Percentiles rank a stretch among this genome's conserved stretches.
phyloP scores from a whole-genome alignment of 2,113 vertebrate species.

The Rhea pennata region DNA sequence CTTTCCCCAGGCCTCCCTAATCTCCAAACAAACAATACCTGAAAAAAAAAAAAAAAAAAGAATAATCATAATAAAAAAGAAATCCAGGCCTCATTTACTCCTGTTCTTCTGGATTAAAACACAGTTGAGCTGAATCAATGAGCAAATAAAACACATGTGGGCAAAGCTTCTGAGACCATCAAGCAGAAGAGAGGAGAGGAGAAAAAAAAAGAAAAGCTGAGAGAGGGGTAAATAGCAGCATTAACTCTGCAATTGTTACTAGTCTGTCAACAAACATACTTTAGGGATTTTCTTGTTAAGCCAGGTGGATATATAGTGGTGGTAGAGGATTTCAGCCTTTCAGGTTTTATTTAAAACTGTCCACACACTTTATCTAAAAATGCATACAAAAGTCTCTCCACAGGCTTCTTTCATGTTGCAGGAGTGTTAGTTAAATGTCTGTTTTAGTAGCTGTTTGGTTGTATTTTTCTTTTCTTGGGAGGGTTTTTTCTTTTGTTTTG shows the following conservation, averaged over 20 bases:
- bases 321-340: constrained; percentile 37
- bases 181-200: not conserved
- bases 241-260: constrained; percentile 28
- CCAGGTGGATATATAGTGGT: not conserved
- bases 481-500: not conserved
- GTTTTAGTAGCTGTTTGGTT: not conserved
- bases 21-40: constrained; percentile 21
- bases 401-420: not conserved
- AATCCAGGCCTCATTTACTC: not conserved
- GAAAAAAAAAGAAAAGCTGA: not conserved
- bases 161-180: constrained; percentile 4
- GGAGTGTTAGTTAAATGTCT: constrained; percentile 13
- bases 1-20: constrained; percentile 20
- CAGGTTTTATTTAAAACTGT: not conserved
- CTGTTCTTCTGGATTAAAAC: not conserved
- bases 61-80: not conserved
- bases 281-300: constrained; percentile 56
- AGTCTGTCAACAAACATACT: constrained; percentile 57
- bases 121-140: not conserved
- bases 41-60: not conserved
- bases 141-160: not conserved
- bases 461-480: not conserved
- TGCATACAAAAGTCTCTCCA: not conserved
- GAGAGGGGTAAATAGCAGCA: not conserved
- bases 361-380: not conserved